Percentiles rank a stretch among this genome's conserved stretches.
Evolutionary conservation across 2,888 invertebrate species (phyloP).

Genomic region (Thymelicus sylvestris): DNA sequence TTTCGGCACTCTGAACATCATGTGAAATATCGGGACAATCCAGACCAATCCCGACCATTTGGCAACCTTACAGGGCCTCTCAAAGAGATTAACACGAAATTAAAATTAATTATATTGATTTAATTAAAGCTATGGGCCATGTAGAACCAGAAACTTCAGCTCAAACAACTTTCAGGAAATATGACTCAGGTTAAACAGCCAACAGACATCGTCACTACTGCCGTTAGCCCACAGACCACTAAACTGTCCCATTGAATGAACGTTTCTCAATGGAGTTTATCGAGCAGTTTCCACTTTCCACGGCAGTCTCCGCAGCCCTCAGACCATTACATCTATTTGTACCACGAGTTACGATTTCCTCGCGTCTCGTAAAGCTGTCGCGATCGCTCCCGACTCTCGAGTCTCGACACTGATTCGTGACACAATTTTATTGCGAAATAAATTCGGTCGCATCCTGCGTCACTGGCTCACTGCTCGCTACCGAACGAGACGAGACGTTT

Average conservation of each 20-base stretch:
- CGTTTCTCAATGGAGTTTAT: conserved; percentile 5
- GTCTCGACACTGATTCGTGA: conserved; percentile 31
- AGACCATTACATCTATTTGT: conserved; percentile 32
- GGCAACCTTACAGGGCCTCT: too few relatives aligned
- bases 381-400: conserved; percentile 28
- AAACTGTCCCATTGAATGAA: not conserved
- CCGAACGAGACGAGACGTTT: not conserved
- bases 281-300: not conserved
- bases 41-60: too few relatives aligned
- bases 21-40: too few relatives aligned
- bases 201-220: not conserved
- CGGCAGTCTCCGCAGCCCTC: not conserved
- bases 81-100: too few relatives aligned
- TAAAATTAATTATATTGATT: too few relatives aligned
- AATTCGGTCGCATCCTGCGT: conserved; percentile 22
- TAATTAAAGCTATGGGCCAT: too few relatives aligned
- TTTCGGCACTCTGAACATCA: too few relatives aligned
- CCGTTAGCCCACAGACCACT: not conserved
- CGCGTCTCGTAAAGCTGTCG: conserved; percentile 35
- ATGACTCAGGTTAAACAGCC: too few relatives aligned
- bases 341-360: conserved; percentile 32
- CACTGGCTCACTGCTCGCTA: not conserved
- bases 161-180: too few relatives aligned
- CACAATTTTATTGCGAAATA: conserved; percentile 35
- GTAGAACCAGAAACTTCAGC: too few relatives aligned